Evolutionary conservation across 1,140 invertebrate species (phyloP).

Genomic region (Drosophila sturtevanti): DNA sequence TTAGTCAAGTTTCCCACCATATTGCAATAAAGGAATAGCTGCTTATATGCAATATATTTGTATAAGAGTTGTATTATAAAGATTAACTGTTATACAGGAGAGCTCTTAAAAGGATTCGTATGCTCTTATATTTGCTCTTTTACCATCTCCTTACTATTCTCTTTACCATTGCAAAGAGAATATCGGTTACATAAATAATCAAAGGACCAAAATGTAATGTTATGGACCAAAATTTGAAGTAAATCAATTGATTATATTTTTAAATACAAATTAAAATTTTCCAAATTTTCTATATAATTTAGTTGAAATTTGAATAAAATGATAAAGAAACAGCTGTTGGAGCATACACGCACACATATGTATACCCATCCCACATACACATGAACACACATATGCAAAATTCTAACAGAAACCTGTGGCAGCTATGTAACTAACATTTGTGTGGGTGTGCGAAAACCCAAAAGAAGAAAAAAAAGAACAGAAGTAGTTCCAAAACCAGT

Average conservation of each 20-base stretch:
- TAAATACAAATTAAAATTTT: neutral
- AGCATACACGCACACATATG: neutral
- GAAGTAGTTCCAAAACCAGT: neutral
- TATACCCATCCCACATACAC: neutral
- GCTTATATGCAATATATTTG: no score
- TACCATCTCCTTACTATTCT: neutral
- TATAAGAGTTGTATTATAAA: conserved; percentile 41
- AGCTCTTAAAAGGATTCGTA: conserved; percentile 16
- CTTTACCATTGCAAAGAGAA: neutral
- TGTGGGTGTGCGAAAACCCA: conserved; percentile 16
- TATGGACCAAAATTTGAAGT: neutral
- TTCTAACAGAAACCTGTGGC: conserved; percentile 65
- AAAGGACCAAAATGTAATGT: neutral
- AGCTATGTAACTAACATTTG: conserved; percentile 31
- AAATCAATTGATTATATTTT: neutral
- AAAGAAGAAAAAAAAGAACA: neutral
- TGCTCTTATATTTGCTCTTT: conserved; percentile 6
- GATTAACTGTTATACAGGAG: conserved; percentile 31
- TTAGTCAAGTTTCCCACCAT: conserved; percentile 50
- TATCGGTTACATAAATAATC: conserved; percentile 41
- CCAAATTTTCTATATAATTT: neutral
- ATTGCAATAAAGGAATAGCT: conserved; percentile 16
- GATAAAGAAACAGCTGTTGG: conserved; percentile 37
- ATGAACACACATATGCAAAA: neutral
- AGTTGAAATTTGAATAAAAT: neutral